These are phyloP conservation scores for Aldrovandia affinis DNA, from an alignment of 2,797 vertebrate species.

Conservation along the genomic window DNA sequence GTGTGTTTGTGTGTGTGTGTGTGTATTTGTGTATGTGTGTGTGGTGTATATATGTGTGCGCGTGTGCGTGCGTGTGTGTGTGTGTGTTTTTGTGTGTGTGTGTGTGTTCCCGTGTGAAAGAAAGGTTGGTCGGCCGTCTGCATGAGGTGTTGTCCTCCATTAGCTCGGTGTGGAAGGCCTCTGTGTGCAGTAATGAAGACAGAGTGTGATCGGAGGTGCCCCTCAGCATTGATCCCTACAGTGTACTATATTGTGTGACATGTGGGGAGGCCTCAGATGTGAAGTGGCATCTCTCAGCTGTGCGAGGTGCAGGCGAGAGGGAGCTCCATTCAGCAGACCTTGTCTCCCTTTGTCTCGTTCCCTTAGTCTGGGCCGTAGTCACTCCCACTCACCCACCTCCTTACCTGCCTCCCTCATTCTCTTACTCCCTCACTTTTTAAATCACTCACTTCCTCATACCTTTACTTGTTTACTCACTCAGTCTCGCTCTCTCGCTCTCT, in stretches of 20 bases:
- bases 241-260: neutral
- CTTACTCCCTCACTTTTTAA: conserved; percentile 30
- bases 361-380: neutral
- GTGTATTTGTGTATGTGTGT: neutral
- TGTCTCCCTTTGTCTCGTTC: neutral
- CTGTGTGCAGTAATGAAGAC: conserved; percentile 18
- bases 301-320: neutral
- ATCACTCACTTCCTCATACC: conserved; percentile 12
- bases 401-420: neutral
- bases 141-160: neutral
- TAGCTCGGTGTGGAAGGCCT: neutral
- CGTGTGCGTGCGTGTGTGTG: neutral
- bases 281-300: neutral
- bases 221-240: neutral
- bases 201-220: neutral
- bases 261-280: too few relatives aligned
- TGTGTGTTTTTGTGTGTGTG: neutral
- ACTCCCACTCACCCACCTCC: neutral
- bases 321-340: neutral
- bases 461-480: neutral
- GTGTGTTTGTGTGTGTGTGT: too few relatives aligned
- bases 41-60: neutral
- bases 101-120: neutral
- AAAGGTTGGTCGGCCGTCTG: neutral
- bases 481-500: neutral